Conservation (phyloP, 2,113 vertebrate genomes). For the Cyanoramphus novaezelandiae region DNA sequence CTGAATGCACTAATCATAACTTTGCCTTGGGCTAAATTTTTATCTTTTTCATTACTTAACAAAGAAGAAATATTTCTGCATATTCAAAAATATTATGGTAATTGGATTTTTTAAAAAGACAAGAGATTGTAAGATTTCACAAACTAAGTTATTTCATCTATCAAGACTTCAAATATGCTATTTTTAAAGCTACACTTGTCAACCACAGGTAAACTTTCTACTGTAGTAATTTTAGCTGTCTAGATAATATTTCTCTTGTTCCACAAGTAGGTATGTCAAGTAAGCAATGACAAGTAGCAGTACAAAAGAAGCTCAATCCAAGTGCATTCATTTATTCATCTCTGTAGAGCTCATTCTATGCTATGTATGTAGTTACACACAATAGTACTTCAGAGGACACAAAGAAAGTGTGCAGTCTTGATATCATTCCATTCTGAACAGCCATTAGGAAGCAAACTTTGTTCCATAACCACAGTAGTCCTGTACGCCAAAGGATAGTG, state of each 20-base stretch:
- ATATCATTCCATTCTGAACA: background rate
- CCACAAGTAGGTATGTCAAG: background rate
- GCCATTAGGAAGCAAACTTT: background rate
- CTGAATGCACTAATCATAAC: background rate
- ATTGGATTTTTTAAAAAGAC: background rate
- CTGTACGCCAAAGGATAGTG: background rate
- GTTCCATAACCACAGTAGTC: background rate
- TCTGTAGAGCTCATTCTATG: background rate
- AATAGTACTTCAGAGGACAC: background rate
- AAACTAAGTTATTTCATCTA: background rate
- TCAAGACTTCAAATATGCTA: background rate
- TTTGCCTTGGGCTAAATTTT: background rate
- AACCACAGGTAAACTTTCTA: background rate
- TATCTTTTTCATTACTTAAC: background rate
- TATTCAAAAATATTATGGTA: background rate
- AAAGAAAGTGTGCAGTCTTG: background rate
- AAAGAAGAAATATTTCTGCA: background rate
- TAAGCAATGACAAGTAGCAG: background rate
- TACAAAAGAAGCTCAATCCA: background rate
- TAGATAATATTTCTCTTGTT: background rate
- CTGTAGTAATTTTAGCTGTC: background rate
- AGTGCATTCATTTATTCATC: rapidly evolving
- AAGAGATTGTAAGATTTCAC: background rate
- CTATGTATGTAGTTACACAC: background rate
- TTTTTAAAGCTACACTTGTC: background rate